Evolutionary conservation across 1,140 invertebrate species (phyloP).

Genomic region (Pectinophora gossypiella): DNA sequence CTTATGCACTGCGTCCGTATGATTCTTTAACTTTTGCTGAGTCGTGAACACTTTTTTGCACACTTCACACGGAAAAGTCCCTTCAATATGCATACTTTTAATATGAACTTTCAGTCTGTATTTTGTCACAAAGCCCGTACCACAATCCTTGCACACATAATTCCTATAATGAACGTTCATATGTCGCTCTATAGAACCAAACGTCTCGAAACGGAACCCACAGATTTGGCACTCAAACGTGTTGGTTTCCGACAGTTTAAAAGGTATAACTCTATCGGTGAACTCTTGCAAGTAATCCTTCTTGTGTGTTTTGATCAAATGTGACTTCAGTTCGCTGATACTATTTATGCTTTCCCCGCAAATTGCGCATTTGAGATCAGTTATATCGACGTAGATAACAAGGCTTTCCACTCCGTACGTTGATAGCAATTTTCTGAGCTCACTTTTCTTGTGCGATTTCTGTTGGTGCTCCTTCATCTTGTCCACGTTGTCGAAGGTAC

Average conservation of each 20-base stretch:
- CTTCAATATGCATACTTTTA: constrained; percentile 51
- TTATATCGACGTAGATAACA: constrained; percentile 52
- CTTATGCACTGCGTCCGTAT: constrained; percentile 52
- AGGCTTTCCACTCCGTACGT: constrained; percentile 46
- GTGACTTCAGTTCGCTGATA: constrained; percentile 46
- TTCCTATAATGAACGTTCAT: constrained; percentile 65
- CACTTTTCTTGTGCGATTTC: constrained; percentile 31
- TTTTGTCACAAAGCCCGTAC: constrained; percentile 56
- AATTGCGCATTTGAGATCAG: constrained; percentile 42
- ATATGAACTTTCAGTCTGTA: constrained; percentile 56
- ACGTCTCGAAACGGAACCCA: constrained; percentile 55
- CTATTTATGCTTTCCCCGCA: constrained; percentile 31
- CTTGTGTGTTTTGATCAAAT: constrained; percentile 44
- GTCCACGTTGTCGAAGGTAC: constrained; percentile 38
- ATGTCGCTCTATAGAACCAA: constrained; percentile 58
- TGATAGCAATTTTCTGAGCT: constrained; percentile 34
- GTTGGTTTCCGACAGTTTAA: constrained; percentile 34
- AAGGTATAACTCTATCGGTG: constrained; percentile 52
- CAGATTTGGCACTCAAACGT: constrained; percentile 50
- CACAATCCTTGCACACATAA: constrained; percentile 60
- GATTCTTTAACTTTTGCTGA: constrained; percentile 53
- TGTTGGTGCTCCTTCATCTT: constrained; percentile 35
- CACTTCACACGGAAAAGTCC: constrained; percentile 45
- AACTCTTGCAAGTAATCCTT: constrained; percentile 43
- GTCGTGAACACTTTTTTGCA: constrained; percentile 49